phyloP scores from a whole-genome alignment of 2,113 vertebrate species.

The Bufo bufo region DNA sequence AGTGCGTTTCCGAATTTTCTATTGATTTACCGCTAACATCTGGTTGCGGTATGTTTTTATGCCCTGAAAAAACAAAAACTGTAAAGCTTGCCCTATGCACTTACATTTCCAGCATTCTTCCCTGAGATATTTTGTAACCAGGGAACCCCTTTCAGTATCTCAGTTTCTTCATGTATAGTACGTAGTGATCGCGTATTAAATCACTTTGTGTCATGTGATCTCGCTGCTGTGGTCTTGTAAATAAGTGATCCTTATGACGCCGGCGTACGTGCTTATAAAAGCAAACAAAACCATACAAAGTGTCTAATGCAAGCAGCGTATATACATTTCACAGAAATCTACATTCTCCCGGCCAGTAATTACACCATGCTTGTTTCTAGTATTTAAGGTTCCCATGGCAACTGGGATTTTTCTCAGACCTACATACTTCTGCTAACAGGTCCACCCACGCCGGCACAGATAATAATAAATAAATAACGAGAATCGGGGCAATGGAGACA shows the following conservation, averaged over 20 bases:
- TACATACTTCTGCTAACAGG: constrained; percentile 39
- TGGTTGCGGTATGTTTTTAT: too few relatives aligned
- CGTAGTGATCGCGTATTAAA: neutral
- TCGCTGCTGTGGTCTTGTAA: constrained; percentile 11
- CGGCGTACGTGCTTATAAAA: neutral
- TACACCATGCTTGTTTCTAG: constrained; percentile 25
- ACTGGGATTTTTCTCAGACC: constrained; percentile 50
- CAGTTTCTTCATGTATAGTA: neutral
- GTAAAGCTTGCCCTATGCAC: too few relatives aligned
- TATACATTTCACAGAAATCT: constrained; percentile 23
- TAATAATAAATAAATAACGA: constrained; percentile 45
- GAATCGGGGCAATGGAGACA: neutral
- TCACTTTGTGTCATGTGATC: neutral
- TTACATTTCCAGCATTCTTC: neutral
- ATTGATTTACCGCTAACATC: too few relatives aligned
- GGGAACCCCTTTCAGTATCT: neutral
- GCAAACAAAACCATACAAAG: neutral
- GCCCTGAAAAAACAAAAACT: too few relatives aligned
- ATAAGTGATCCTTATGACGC: constrained; percentile 12
- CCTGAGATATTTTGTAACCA: neutral
- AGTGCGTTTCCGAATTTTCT: too few relatives aligned
- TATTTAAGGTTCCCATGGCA: constrained; percentile 55
- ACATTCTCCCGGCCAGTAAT: constrained; percentile 45
- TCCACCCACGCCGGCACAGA: constrained; percentile 44
- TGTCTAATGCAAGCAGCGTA: neutral